These are phyloP conservation scores for Nephila pilipes DNA, from an alignment of 1,140 invertebrate genomes.

Conservation along the genomic window DNA sequence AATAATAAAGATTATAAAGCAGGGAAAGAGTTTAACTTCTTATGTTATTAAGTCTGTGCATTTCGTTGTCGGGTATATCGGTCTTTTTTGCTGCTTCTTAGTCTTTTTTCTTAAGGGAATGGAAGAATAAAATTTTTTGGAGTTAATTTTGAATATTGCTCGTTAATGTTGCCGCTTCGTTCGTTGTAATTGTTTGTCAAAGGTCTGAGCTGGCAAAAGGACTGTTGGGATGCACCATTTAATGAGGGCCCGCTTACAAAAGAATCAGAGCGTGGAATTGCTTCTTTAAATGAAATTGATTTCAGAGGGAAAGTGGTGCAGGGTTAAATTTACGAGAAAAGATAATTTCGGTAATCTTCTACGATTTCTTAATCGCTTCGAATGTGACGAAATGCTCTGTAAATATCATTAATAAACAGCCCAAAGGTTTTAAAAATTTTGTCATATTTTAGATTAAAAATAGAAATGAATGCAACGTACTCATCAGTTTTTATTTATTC, in stretches of 20 bases:
- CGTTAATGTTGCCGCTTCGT: constrained; percentile 36
- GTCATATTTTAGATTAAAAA: no score
- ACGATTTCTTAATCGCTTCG: neutral
- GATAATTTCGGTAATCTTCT: constrained; percentile 11
- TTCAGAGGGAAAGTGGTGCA: neutral
- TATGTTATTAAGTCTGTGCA: constrained; percentile 53
- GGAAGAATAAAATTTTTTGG: neutral
- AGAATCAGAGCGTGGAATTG: constrained; percentile 37
- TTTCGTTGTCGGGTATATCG: constrained; percentile 17
- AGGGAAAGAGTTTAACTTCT: constrained; percentile 44
- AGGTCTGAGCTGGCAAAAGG: neutral
- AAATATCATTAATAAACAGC: no score
- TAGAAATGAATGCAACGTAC: no score
- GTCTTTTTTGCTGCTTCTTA: neutral
- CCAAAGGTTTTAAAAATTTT: no score
- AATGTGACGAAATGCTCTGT: neutral
- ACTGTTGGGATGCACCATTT: neutral
- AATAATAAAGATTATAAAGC: constrained; percentile 25
- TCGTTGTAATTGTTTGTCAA: constrained; percentile 58
- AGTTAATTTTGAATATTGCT: constrained; percentile 68
- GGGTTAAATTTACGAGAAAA: neutral
- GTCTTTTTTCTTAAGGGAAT: neutral
- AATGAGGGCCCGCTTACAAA: constrained; percentile 25
- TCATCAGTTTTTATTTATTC: no score
- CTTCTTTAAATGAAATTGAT: constrained; percentile 36